phyloP scores from a whole-genome alignment of 1,140 invertebrate species.

The Brachystomella parvula region DNA sequence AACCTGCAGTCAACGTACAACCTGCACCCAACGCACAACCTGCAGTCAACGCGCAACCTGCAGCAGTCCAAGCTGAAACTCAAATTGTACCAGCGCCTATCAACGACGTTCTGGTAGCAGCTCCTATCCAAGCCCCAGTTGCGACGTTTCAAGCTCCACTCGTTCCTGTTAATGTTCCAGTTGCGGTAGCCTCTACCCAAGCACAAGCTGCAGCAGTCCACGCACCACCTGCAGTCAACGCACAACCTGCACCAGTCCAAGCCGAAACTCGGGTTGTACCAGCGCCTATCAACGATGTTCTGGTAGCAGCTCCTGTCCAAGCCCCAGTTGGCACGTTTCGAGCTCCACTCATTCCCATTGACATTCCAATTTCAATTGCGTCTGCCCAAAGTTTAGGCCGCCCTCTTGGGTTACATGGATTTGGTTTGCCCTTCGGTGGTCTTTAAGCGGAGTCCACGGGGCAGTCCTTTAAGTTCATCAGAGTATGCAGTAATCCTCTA shows the following conservation, averaged over 20 bases:
- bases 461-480: neutral
- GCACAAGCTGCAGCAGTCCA: neutral
- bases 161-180: neutral
- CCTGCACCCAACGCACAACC: neutral
- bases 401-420: too few species aligned
- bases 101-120: too few species aligned
- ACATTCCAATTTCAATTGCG: neutral
- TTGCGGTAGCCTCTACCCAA: neutral
- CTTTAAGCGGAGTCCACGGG: neutral
- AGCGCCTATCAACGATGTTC: neutral
- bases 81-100: too few species aligned
- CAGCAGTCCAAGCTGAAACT: too few species aligned
- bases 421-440: neutral
- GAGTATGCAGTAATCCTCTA: neutral
- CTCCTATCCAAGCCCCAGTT: neutral
- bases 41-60: too few species aligned
- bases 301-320: neutral
- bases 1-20: too few species aligned
- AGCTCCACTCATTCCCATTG: neutral
- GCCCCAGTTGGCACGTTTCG: neutral
- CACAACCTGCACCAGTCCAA: neutral
- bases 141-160: neutral
- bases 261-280: neutral
- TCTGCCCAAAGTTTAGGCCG: too few species aligned
- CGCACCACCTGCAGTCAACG: neutral